Evolutionary conservation across 2,113 vertebrate genomes (phyloP), one percentile per base, ranked within the genome.

Genomic region (Triplophysa rosa): DNA sequence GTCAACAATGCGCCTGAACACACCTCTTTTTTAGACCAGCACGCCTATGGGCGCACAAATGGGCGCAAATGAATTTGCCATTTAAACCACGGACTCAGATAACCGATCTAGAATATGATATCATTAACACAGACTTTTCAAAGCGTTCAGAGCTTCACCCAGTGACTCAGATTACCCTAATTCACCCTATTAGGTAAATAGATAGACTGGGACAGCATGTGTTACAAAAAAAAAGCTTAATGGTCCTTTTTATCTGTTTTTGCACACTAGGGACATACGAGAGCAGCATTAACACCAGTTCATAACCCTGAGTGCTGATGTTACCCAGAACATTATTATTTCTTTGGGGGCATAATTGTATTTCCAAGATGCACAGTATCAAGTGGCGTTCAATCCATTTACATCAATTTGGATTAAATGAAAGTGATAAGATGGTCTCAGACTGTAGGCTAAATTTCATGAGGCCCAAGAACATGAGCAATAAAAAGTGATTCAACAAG

Each of bases 351-450:
- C 24, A 24, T 78, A 52, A 72, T 67, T 78, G 62, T 61, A 75
- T 79, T 67, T 79, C 81, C 65, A 26, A 66, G 69, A 67, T 62
- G 64, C 33, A 72, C 56, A 62, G 58, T 62, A 73, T 82, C 33
- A 67, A 47, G 23, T n/a, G 62, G 40, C 29, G 12, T 54, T 75
- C 52, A 59, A 58, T 67, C 69, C 58, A 67, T 67, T 75, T 79
- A 74, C 70, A 79, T 62, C 69, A 58, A 58, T 71, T 82, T 64
- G 23, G 63, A 78, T 65, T 66, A 72, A 72, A 82, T 71, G 67
- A 66, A 78, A 78, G 63, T 65, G 80, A 70, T 82, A 61, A 61
- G 77, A 72, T 66, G 56, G 49, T 67, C 62, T 72, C 40, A 66
- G 45, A 58, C 54, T 47, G 49, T 52, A 65, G 61, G 42, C 67